These are phyloP conservation scores for Venustoraphidia nigricollis DNA, from an alignment of 2,888 invertebrate species.

Conservation along the genomic window DNA sequence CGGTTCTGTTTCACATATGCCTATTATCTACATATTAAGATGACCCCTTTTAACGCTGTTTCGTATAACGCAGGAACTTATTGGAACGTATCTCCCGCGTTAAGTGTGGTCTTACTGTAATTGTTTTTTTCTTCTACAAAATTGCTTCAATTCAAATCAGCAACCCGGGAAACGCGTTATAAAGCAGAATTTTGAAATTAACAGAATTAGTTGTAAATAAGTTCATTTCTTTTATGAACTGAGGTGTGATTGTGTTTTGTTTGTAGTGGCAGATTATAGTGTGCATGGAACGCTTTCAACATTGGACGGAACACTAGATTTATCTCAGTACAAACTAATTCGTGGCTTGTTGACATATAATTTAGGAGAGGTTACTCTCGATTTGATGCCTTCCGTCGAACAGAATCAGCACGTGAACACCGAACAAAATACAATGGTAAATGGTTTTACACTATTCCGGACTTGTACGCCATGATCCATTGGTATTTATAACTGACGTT, in stretches of 20 bases:
- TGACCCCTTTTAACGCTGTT: too few species aligned
- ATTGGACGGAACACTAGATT: conserved; percentile 65
- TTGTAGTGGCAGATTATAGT: conserved; percentile 62
- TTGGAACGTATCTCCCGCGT: too few species aligned
- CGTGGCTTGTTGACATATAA: conserved; percentile 79
- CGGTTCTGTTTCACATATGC: too few species aligned
- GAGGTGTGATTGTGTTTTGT: neutral
- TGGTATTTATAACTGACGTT: too few species aligned
- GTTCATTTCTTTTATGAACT: neutral
- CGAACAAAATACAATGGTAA: conserved; percentile 5
- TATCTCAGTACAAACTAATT: conserved; percentile 74
- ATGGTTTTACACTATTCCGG: conserved; percentile 1
- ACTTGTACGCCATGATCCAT: too few species aligned
- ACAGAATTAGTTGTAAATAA: neutral
- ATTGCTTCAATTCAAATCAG: neutral
- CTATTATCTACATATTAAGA: too few species aligned
- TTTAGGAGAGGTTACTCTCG: conserved; percentile 71
- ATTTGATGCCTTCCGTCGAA: conserved; percentile 29
- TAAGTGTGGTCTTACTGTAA: too few species aligned
- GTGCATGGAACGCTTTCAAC: conserved; percentile 75
- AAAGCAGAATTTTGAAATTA: neutral
- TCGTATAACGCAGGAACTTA: too few species aligned
- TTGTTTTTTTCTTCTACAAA: neutral
- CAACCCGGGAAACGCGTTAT: neutral
- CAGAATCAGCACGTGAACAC: conserved; percentile 17